Evolutionary conservation across 2,797 vertebrate genomes (phyloP).

Genomic region (Neoniphon sammara): DNA sequence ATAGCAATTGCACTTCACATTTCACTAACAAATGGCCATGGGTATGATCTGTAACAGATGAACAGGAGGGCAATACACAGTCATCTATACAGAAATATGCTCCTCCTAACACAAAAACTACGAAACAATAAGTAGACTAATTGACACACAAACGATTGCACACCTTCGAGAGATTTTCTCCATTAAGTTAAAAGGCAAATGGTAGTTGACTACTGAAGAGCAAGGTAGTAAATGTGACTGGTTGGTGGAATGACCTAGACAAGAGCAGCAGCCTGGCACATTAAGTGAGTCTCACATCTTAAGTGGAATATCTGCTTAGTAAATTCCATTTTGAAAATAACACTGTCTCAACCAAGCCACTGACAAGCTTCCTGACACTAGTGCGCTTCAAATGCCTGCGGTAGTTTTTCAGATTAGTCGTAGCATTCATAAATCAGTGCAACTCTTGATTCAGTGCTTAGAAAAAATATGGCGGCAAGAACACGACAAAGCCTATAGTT

Average conservation of each 20-base stretch:
- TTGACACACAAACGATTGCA: conserved; percentile 58
- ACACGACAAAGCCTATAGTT: not conserved
- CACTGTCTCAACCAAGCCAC: conserved; percentile 22
- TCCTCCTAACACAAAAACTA: conserved; percentile 51
- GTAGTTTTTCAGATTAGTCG: conserved; percentile 34
- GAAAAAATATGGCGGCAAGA: conserved; percentile 36
- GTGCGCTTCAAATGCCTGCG: not conserved
- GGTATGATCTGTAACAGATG: conserved; percentile 42
- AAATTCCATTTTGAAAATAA: conserved; percentile 56
- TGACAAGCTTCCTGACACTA: not conserved
- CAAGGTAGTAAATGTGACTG: conserved; percentile 21
- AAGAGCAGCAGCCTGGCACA: conserved; percentile 54
- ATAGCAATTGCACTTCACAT: conserved; percentile 80
- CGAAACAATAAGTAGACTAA: conserved; percentile 29
- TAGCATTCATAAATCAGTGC: conserved; percentile 26
- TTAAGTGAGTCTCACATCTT: conserved; percentile 41
- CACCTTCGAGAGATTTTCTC: conserved; percentile 52
- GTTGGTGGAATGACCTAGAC: conserved; percentile 40
- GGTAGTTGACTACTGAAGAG: conserved; percentile 55
- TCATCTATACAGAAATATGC: conserved; percentile 48
- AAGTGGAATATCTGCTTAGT: conserved; percentile 36
- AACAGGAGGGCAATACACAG: conserved; percentile 39
- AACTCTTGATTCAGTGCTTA: conserved; percentile 32
- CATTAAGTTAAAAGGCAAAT: conserved; percentile 73
- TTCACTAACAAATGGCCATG: conserved; percentile 73